Percentiles rank a stretch among this genome's conserved stretches.
These are phyloP conservation scores for Stictocephala bisonia DNA, from an alignment of 2,888 invertebrate species.

Conservation along the genomic window DNA sequence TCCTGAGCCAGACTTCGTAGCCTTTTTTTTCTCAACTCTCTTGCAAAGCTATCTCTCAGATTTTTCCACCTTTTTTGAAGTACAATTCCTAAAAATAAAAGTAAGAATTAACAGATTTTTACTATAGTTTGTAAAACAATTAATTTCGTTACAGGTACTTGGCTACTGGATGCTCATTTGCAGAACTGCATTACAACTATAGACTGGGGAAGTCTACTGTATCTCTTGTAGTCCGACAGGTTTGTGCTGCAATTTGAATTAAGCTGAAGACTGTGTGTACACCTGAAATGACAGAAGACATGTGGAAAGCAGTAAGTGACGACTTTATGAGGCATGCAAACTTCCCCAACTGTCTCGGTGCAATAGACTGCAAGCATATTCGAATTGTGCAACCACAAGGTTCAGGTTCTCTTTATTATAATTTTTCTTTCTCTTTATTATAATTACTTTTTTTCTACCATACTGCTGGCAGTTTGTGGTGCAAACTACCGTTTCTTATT, in stretches of 20 bases:
- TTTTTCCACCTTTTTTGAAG: too few relatives aligned
- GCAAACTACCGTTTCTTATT: slow-evolving; percentile 56
- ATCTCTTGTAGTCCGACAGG: slow-evolving; percentile 50
- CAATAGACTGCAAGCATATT: slow-evolving; percentile 55
- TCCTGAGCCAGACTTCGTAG: too few relatives aligned
- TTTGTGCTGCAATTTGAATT: slow-evolving; percentile 54
- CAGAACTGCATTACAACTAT: slow-evolving; percentile 15
- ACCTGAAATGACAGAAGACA: slow-evolving; percentile 46
- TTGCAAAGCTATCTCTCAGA: too few relatives aligned
- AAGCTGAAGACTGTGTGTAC: slow-evolving; percentile 47
- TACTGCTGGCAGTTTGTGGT: slow-evolving; percentile 55
- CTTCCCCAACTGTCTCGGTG: slow-evolving; percentile 59
- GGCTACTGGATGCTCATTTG: neutral
- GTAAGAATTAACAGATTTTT: too few relatives aligned
- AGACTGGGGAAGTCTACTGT: slow-evolving; percentile 54
- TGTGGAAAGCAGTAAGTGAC: slow-evolving; percentile 55
- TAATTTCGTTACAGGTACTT: neutral
- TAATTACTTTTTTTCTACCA: slow-evolving; percentile 56
- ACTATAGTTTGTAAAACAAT: too few relatives aligned
- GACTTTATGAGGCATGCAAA: slow-evolving; percentile 57
- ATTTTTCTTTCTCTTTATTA: too few relatives aligned
- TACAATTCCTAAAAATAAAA: too few relatives aligned
- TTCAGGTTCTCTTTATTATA: slow-evolving; percentile 55
- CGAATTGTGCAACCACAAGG: slow-evolving; percentile 53
- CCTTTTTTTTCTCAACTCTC: too few relatives aligned